Evolutionary conservation across 2,888 invertebrate species (phyloP), one percentile per base, ranked within the genome.

Genomic region (Piscicola geometra): DNA sequence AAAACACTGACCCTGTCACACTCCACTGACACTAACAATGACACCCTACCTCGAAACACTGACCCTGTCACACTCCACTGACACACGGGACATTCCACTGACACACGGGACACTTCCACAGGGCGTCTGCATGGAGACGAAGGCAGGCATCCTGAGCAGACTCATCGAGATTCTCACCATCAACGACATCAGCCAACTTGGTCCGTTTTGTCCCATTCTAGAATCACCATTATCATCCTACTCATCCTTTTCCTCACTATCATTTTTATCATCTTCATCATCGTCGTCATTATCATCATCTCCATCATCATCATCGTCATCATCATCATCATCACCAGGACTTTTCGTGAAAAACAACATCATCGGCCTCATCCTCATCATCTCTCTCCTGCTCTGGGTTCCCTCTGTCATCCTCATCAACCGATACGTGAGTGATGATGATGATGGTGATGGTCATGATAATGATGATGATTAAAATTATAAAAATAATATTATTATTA

Each of bases 261-360:
- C n/a, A n/a, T n/a, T n/a, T n/a, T n/a, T n/a, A n/a, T n/a, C n/a
- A n/a, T n/a, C n/a, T n/a, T n/a, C n/a, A n/a, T n/a, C n/a, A n/a
- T n/a, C n/a, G n/a, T n/a, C 9, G 50, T 15, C 9, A 47, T 47
- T 15, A 47, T 47, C 9, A 47, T 47, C 9, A 47, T 47, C 9
- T 15, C 21, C 9, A 47, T 47, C 9, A 47, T 47, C 9, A 47
- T 47, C 9, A 47, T 47, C 50, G 21, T 15, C 9, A 47, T 47
- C 9, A 28, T n/a, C 64, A 64, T 9, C 12, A 21, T 15, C 9
- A 21, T 9, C n/a, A 64, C 30, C 56, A 72, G 72, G 50, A 25
- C 50, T 32, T 21, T 72, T 72, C 56, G 52, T 52, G 52, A 72
- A 72, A 33, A 56, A 72, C 72, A 72, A 72, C 56, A 56, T 72